Conservation (phyloP, 2,797 vertebrate species). For the Morus bassanus region DNA sequence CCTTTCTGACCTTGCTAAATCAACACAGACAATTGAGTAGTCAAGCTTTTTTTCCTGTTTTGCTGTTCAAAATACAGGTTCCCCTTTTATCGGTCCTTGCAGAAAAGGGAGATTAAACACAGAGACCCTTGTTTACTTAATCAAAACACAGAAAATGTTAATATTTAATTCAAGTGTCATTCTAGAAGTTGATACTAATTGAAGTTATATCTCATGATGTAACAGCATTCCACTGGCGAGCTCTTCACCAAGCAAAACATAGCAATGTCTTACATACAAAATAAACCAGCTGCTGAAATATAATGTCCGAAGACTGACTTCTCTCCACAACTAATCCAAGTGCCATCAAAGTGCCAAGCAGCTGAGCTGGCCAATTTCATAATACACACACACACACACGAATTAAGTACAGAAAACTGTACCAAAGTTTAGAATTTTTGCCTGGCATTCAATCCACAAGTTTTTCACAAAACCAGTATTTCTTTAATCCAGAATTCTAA, state of each 20-base stretch:
- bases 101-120: not conserved
- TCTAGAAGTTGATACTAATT: constrained; percentile 37
- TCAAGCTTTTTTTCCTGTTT: not conserved
- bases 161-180: constrained; percentile 52
- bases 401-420: not conserved
- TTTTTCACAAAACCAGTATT: not conserved
- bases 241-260: constrained; percentile 38
- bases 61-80: not conserved
- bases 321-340: constrained; percentile 9
- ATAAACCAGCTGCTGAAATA: constrained; percentile 47
- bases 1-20: not conserved
- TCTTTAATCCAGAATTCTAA: not conserved
- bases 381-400: not conserved
- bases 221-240: constrained; percentile 36
- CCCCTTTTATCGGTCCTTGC: not conserved
- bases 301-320: not conserved
- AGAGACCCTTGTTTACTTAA: constrained; percentile 37
- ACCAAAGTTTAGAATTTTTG: not conserved
- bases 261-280: constrained; percentile 17
- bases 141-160: constrained; percentile 32
- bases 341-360: not conserved
- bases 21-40: not conserved
- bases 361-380: not conserved
- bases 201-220: constrained; percentile 36
- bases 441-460: not conserved